These are phyloP conservation scores for Chlorospingus flavigularis DNA, from an alignment of 2,797 vertebrate species.

Conservation along the genomic window DNA sequence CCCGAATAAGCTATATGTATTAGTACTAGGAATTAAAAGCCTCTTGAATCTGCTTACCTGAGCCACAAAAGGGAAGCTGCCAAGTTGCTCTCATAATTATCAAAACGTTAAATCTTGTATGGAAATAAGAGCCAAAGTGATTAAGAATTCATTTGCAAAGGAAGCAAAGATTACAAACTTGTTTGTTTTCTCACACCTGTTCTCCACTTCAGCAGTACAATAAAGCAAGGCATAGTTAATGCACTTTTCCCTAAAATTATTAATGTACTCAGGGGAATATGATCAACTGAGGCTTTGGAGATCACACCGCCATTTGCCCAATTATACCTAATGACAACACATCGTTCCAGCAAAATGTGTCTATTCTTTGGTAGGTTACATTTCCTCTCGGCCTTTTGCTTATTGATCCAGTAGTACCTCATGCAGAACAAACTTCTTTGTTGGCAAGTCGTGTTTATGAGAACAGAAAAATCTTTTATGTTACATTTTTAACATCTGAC, in stretches of 20 bases:
- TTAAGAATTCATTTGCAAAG: conserved; percentile 43
- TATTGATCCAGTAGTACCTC: background rate
- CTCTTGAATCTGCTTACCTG: background rate
- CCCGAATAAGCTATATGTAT: background rate
- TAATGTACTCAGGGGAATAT: conserved; percentile 22
- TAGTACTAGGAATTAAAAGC: background rate
- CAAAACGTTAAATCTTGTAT: background rate
- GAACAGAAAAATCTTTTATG: background rate
- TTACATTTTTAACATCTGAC: background rate
- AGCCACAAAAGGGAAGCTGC: background rate
- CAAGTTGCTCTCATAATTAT: conserved; percentile 26
- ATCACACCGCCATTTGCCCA: conserved; percentile 19
- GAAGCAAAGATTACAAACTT: background rate
- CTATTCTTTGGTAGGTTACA: conserved; percentile 6
- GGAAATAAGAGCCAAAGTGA: conserved; percentile 28
- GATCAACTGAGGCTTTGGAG: conserved; percentile 30
- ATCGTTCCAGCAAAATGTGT: background rate
- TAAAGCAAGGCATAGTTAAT: conserved; percentile 24
- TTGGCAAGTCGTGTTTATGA: background rate
- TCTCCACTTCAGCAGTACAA: conserved; percentile 6
- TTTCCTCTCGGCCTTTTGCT: conserved; percentile 8
- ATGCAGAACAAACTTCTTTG: background rate
- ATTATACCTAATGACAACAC: conserved; percentile 53
- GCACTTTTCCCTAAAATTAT: conserved; percentile 26
- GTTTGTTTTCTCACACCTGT: conserved; percentile 28